Conservation (phyloP, 2,888 invertebrate genomes). For the Cryptocephalus primarius region DNA sequence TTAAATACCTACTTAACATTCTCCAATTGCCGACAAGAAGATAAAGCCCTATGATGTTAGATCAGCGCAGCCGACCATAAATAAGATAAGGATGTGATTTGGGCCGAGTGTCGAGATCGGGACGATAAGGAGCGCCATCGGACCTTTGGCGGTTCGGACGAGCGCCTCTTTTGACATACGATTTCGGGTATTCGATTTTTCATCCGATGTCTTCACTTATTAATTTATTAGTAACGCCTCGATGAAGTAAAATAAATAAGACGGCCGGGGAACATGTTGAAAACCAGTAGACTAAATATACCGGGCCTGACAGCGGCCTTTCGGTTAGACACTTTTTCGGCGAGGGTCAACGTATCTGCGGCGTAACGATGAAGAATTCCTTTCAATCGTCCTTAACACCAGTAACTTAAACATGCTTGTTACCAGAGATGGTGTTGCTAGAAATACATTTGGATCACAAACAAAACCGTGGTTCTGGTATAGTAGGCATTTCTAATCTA, state of each 20-base stretch:
- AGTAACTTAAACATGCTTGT: too few relatives aligned
- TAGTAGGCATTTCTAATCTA: too few relatives aligned
- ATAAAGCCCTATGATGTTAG: slow-evolving; percentile 30
- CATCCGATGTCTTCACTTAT: slow-evolving; percentile 23
- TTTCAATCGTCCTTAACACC: too few relatives aligned
- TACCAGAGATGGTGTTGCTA: too few relatives aligned
- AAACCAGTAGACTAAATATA: too few relatives aligned
- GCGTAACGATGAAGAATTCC: too few relatives aligned
- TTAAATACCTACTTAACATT: slow-evolving; percentile 36
- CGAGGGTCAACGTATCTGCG: too few relatives aligned
- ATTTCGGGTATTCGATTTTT: not conserved
- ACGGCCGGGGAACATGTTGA: not conserved
- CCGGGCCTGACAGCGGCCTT: too few relatives aligned
- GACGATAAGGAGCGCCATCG: slow-evolving; percentile 28
- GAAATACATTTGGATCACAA: too few relatives aligned
- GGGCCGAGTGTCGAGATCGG: slow-evolving; percentile 34
- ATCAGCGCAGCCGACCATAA: slow-evolving; percentile 34
- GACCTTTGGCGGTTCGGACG: slow-evolving; percentile 7
- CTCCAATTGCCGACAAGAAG: slow-evolving; percentile 17
- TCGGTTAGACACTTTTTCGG: too few relatives aligned
- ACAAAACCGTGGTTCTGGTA: too few relatives aligned
- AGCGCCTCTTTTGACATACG: not conserved
- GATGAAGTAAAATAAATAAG: slow-evolving; percentile 9
- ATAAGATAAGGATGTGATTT: slow-evolving; percentile 27
- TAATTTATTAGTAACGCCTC: slow-evolving; percentile 25